These are phyloP conservation scores for Engystomops pustulosus DNA, from an alignment of 2,113 vertebrate species.

Conservation along the genomic window DNA sequence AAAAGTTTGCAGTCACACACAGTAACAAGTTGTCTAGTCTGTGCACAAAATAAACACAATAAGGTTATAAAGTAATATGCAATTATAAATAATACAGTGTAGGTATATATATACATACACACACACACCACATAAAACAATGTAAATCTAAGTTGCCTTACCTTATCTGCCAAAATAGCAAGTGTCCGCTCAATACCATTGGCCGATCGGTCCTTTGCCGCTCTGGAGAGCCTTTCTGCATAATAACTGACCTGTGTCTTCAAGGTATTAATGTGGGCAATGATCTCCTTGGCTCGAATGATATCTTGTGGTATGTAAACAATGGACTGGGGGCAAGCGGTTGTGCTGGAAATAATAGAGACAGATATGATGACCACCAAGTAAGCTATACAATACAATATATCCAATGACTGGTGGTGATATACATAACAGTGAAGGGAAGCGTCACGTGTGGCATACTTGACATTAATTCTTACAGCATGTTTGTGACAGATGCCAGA, in stretches of 20 bases:
- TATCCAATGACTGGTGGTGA: background rate
- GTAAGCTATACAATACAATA: background rate
- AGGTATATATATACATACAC: background rate
- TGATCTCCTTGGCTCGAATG: slow-evolving; percentile 93
- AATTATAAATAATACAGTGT: background rate
- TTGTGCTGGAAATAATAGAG: slow-evolving; percentile 74
- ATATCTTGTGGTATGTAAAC: slow-evolving; percentile 94
- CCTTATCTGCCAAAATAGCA: slow-evolving; percentile 93
- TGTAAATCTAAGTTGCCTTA: slow-evolving; percentile 61
- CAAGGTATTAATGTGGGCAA: slow-evolving; percentile 94
- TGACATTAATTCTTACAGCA: no score
- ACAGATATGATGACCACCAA: background rate
- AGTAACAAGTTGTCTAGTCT: slow-evolving; percentile 94
- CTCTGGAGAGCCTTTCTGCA: slow-evolving; percentile 91
- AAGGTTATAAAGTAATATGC: background rate
- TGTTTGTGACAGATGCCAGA: no score
- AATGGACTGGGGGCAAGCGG: slow-evolving; percentile 90
- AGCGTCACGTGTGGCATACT: no score
- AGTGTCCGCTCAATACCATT: slow-evolving; percentile 94
- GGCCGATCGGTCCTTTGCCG: slow-evolving; percentile 92
- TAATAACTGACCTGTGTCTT: slow-evolving; percentile 99
- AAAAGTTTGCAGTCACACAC: slow-evolving; percentile 96
- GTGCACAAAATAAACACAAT: slow-evolving; percentile 49
- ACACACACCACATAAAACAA: background rate
- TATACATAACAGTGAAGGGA: background rate